phyloP scores from a whole-genome alignment of 2,888 invertebrate species.

The Pristionchus mayeri region DNA sequence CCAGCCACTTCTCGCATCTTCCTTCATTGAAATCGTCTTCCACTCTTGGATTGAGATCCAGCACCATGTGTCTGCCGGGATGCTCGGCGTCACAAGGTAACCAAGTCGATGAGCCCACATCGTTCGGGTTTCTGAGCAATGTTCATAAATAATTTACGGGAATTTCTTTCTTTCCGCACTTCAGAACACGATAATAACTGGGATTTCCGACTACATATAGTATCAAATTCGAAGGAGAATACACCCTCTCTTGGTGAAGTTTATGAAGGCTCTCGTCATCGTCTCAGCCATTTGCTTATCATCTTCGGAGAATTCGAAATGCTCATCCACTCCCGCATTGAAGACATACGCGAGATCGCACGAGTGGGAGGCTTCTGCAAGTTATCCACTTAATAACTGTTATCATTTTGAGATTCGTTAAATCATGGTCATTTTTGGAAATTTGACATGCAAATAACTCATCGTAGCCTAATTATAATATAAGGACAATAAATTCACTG shows the following conservation, averaged over 20 bases:
- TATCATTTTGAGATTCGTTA: too few relatives aligned
- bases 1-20: background rate
- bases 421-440: background rate
- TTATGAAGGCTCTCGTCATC: background rate
- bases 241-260: background rate
- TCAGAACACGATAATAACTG: too few relatives aligned
- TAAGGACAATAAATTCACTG: too few relatives aligned
- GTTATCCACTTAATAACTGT: too few relatives aligned
- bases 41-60: background rate
- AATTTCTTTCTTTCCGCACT: background rate
- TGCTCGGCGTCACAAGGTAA: background rate
- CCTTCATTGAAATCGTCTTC: background rate
- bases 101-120: background rate
- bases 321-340: too few relatives aligned
- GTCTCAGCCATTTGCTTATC: background rate
- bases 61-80: background rate
- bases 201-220: too few relatives aligned
- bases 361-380: too few relatives aligned
- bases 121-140: background rate
- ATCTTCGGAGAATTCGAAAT: too few relatives aligned
- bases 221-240: background rate
- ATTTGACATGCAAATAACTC: too few relatives aligned
- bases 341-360: too few relatives aligned
- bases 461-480: too few relatives aligned
- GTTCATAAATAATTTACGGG: background rate